Base-by-base conservation (phyloP, 2,113 vertebrate genomes). In the Trematocara unimaculatum region DNA sequence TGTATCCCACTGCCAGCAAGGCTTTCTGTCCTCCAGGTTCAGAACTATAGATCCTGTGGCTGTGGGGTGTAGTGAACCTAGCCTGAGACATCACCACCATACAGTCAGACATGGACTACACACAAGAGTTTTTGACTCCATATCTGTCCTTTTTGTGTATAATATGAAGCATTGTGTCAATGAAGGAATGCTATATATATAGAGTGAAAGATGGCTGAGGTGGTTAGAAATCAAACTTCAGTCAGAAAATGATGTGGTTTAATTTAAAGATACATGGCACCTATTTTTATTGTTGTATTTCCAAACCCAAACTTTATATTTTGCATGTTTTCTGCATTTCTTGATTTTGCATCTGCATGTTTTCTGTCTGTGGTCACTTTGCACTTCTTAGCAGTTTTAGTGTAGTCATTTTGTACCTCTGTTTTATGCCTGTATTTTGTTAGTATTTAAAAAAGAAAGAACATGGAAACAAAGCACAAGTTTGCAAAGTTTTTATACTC, bases 81-180 rank as follows among this genome's bases (percentile, higher is more conserved):
- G 97, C 97, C 84, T 99, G 98, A 98, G 95, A 98, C 5, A 97
- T 98, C 72, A 86, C 98, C 80, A 97, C 98, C 56, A 97, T 96
- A 0, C 94, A 95, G 5, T 98, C 98, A 42, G 96, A 97, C 33
- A 84, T 97, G 31, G 98, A 99, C 95, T 97, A 98, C 92, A 99
- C 97, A 81, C 98, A 99, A 97, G 98, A 38, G 17, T 13, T 64
- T 64, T 64, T 64, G 58, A 64, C 33, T 64, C 60, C 18, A n/a
- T n/a, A 64, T 38, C 18, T 64, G 33, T 38, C 33, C 15, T 64
- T 38, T 64, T 38, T 64, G 60, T 64, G 0, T 64, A 20, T 18
- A 64, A 64, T 7, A 20, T 2, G 33, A 64, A 20, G 18, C 60
- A 64, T 7, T 64, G 60, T 86, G 67, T 92, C 88, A 85, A 51